phyloP scores from a whole-genome alignment of 35 echinoderm and acorn worm genomes.

The Lytechinus pictus region DNA sequence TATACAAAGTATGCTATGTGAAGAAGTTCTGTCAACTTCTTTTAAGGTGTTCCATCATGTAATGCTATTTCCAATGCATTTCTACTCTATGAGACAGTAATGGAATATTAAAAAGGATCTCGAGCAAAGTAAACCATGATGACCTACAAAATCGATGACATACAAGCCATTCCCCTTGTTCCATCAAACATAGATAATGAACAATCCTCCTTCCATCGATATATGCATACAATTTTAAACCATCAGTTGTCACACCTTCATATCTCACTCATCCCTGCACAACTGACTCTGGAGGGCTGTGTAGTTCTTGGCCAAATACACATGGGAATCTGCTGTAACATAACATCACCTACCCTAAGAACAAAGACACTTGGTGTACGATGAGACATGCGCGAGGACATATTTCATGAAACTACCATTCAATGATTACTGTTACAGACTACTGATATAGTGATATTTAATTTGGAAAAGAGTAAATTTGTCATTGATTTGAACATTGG shows the following conservation, averaged over 20 bases:
- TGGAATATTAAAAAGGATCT: not conserved
- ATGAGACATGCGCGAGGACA: not conserved
- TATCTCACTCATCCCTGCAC: not conserved
- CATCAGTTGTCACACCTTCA: not conserved
- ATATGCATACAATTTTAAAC: not conserved
- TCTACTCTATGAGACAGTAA: not conserved
- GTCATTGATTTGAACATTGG: too few relatives aligned
- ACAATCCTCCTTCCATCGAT: not conserved
- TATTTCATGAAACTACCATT: too few relatives aligned
- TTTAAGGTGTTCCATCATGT: not conserved
- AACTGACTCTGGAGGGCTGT: not conserved
- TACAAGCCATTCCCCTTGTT: not conserved
- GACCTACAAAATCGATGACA: not conserved
- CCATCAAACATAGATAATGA: not conserved
- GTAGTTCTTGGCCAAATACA: not conserved
- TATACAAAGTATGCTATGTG: not conserved
- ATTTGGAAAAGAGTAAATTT: too few relatives aligned
- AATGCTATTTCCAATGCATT: not conserved
- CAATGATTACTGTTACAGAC: too few relatives aligned
- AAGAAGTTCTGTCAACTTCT: not conserved
- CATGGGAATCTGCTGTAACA: not conserved
- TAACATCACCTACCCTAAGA: not conserved
- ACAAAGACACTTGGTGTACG: not conserved
- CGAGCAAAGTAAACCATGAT: not conserved
- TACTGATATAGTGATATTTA: too few relatives aligned